phyloP scores from a whole-genome alignment of 2,113 vertebrate genomes.

The Acanthochromis polyacanthus region DNA sequence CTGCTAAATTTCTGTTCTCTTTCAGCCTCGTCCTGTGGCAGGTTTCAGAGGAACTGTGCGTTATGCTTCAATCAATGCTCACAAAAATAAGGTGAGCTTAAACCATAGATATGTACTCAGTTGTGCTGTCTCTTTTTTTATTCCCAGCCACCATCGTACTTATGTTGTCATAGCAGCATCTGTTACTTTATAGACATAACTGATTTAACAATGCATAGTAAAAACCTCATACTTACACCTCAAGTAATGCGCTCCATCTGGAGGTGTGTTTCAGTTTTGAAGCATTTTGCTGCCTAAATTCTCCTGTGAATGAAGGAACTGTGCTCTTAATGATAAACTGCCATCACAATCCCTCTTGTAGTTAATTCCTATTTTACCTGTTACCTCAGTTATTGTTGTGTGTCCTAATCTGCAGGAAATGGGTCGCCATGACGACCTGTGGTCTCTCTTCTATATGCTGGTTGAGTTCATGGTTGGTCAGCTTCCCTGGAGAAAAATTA shows the following conservation, averaged over 20 bases:
- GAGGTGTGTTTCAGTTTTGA: too few relatives aligned
- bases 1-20: background rate
- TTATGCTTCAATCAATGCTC: constrained; percentile 97
- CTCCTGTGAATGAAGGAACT: too few relatives aligned
- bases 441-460: constrained; percentile 99
- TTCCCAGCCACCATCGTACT: too few relatives aligned
- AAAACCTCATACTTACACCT: too few relatives aligned
- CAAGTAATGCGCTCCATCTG: too few relatives aligned
- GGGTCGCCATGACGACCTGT: constrained; percentile 98
- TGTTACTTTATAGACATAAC: too few relatives aligned
- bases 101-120: background rate
- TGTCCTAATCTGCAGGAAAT: constrained; percentile 89
- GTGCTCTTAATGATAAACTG: background rate
- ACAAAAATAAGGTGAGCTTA: constrained; percentile 93
- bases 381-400: background rate
- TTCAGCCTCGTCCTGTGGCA: constrained; percentile 94
- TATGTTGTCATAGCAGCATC: too few relatives aligned
- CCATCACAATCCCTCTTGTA: background rate
- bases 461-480: constrained; percentile 97
- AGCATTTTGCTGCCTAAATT: background rate
- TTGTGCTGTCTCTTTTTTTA: too few relatives aligned
- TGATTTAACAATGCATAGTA: too few relatives aligned
- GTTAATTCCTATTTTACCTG: background rate
- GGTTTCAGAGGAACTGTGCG: constrained; percentile 97
- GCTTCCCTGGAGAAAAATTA: constrained; percentile 98